These are phyloP conservation scores for Urocynchramus pylzowi DNA, from an alignment of 2,113 vertebrate species.

Conservation along the genomic window DNA sequence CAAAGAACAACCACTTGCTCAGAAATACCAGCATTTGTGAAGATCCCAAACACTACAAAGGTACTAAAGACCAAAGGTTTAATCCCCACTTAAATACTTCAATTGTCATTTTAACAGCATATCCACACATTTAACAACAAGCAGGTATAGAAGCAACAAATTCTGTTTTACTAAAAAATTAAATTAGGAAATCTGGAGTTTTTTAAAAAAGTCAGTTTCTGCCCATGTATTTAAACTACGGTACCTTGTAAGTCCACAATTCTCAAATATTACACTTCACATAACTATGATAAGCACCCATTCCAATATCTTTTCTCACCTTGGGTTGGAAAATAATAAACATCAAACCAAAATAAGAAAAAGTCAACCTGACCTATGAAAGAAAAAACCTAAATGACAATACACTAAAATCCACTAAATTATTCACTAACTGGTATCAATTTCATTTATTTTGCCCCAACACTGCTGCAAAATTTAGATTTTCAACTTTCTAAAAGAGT, in stretches of 20 bases:
- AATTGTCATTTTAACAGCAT: neutral
- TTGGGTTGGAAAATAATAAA: neutral
- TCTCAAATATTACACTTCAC: neutral
- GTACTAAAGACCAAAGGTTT: neutral
- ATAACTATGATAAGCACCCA: neutral
- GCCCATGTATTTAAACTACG: neutral
- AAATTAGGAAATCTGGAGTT: rapidly evolving
- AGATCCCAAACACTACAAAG: neutral
- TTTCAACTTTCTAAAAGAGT: neutral
- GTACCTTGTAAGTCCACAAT: neutral
- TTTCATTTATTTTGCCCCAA: neutral
- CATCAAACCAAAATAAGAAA: neutral
- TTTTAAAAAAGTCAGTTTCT: neutral
- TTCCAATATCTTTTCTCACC: neutral
- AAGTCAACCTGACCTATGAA: neutral
- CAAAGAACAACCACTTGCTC: neutral
- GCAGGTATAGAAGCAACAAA: neutral
- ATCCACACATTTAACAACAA: neutral
- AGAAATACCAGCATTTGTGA: neutral
- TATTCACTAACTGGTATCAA: neutral
- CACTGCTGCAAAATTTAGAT: neutral
- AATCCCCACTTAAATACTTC: neutral
- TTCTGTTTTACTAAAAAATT: neutral
- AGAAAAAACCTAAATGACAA: neutral
- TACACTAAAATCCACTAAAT: neutral